phyloP scores from a whole-genome alignment of 2,888 invertebrate genomes.

The Doris montereyensis region DNA sequence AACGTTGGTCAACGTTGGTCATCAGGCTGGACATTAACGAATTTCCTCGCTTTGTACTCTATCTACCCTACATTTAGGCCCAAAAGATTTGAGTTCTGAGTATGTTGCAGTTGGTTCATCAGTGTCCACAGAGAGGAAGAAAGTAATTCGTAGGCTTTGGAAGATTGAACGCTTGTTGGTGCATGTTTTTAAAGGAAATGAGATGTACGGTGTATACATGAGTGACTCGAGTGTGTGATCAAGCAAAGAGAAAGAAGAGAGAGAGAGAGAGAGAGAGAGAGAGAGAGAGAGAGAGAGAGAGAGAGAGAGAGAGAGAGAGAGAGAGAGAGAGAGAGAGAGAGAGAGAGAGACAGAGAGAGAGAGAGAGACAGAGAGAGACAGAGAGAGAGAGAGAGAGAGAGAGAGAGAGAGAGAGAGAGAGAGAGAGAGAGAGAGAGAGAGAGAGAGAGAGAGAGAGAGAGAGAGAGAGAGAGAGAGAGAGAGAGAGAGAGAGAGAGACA shows the following conservation, averaged over 20 bases:
- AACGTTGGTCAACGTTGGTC: no score
- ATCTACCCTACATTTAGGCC: no score
- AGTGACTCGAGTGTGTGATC: no score
- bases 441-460: conserved; percentile 21
- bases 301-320: conserved; percentile 1
- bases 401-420: conserved; percentile 9
- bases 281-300: not conserved
- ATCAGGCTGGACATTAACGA: no score
- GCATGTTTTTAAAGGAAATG: no score
- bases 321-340: conserved; percentile 18
- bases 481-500: not conserved
- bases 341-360: conserved; percentile 22
- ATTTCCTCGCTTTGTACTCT: no score
- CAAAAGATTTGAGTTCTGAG: no score
- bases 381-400: conserved; percentile 10
- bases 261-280: not conserved
- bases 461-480: conserved; percentile 14
- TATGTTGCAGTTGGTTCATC: no score
- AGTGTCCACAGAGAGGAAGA: no score
- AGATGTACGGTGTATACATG: no score
- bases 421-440: conserved; percentile 22
- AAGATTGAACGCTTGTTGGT: no score
- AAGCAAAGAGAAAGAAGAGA: not conserved
- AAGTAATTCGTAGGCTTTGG: no score
- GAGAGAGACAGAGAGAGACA: not conserved